Conservation (phyloP, 2,113 vertebrate species). For the Motacilla alba region DNA sequence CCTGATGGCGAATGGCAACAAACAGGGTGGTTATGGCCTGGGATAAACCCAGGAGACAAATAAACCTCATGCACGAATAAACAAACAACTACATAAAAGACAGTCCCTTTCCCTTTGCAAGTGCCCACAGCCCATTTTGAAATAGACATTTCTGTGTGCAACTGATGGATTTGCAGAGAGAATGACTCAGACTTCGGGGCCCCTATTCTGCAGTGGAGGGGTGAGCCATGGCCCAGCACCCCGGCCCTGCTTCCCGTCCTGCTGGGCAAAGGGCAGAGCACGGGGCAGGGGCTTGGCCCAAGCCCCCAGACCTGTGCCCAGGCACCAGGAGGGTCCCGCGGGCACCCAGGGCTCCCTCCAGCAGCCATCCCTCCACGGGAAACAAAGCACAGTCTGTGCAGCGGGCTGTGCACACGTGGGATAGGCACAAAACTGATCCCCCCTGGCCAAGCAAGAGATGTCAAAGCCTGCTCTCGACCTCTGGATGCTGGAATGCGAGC, state of each 20-base stretch:
- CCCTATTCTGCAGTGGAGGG: fast-evolving
- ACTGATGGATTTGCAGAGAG: neutral
- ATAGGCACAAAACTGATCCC: neutral
- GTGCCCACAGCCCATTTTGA: neutral
- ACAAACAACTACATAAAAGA: neutral
- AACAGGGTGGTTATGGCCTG: neutral
- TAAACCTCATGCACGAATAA: neutral
- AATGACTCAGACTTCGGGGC: neutral
- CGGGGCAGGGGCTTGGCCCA: fast-evolving
- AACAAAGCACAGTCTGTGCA: neutral
- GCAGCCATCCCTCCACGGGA: fast-evolving
- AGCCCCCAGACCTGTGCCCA: fast-evolving
- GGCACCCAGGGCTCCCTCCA: neutral
- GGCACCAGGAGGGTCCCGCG: fast-evolving
- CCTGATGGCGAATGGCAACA: neutral
- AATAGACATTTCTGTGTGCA: neutral
- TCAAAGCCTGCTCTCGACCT: neutral
- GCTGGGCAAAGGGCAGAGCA: fast-evolving
- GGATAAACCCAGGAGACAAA: neutral
- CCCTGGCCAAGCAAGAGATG: no score
- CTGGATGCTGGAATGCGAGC: neutral
- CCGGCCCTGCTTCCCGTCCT: fast-evolving
- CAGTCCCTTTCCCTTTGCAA: neutral
- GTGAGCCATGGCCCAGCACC: fast-evolving
- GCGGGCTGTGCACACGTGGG: fast-evolving